These are phyloP conservation scores for Hemicrepidius hirtus DNA, from an alignment of 2,888 invertebrate species.

Conservation along the genomic window DNA sequence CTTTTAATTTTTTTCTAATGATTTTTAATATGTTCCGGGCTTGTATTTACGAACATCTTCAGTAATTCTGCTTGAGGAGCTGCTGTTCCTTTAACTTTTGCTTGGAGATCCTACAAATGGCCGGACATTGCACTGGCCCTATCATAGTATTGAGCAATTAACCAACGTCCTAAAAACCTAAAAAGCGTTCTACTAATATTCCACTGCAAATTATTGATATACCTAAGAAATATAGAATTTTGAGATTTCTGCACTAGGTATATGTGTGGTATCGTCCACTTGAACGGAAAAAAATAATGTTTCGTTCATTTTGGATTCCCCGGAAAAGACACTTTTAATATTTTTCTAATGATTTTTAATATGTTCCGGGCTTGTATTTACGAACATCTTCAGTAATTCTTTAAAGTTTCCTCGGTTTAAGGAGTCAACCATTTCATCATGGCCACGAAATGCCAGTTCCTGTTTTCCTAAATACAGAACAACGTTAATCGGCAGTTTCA, in stretches of 20 bases:
- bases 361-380: conserved; percentile 30
- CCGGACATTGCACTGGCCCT: conserved; percentile 53
- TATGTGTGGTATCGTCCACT: conserved; percentile 56
- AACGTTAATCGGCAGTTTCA: conserved; percentile 18
- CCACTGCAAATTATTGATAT: conserved; percentile 8
- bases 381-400: conserved; percentile 36
- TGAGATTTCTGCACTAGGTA: conserved; percentile 54
- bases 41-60: conserved; percentile 22
- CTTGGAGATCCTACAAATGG: conserved; percentile 9
- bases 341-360: conserved; percentile 46
- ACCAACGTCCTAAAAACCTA: conserved; percentile 55
- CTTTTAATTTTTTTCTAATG: conserved; percentile 39
- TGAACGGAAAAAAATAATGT: conserved; percentile 55
- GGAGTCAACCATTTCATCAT: conserved; percentile 34
- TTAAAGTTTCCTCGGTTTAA: conserved; percentile 48
- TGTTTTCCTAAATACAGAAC: conserved; percentile 38
- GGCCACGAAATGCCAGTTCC: conserved; percentile 41
- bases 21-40: conserved; percentile 37
- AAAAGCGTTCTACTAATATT: conserved; percentile 52
- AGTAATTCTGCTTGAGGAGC: conserved; percentile 32
- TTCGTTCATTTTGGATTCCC: conserved; percentile 49
- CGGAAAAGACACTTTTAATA: not conserved
- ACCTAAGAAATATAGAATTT: too few relatives aligned
- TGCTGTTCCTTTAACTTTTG: conserved; percentile 4
- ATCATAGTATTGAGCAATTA: conserved; percentile 52